phyloP scores from a whole-genome alignment of 1,140 invertebrate species.

The Papilio polyxenes region DNA sequence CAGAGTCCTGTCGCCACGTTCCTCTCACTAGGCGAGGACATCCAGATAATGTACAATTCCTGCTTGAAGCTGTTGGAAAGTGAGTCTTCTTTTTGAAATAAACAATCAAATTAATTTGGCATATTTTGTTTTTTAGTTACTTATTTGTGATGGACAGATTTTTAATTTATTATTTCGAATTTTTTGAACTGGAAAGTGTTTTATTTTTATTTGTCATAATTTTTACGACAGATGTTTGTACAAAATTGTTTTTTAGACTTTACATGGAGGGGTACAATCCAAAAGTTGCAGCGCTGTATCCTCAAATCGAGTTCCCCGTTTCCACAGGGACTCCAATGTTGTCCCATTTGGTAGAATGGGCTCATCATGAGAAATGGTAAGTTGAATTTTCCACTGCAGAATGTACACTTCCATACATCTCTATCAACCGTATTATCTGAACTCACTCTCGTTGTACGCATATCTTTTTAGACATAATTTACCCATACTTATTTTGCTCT shows the following conservation, averaged over 20 bases:
- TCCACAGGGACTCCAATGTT: constrained; percentile 87
- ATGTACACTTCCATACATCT: no score
- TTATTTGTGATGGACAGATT: no score
- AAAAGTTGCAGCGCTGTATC: constrained; percentile 83
- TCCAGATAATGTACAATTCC: constrained; percentile 84
- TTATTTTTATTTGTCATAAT: no score
- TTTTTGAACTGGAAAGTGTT: no score
- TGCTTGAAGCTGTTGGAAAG: constrained; percentile 87
- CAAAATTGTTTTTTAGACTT: constrained; percentile 75
- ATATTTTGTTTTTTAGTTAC: no score
- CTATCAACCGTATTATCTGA: no score
- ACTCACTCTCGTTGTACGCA: no score
- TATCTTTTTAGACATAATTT: no score
- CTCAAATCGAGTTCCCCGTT: constrained; percentile 85
- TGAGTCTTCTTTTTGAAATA: constrained; percentile 56
- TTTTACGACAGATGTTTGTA: background rate
- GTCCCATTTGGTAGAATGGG: constrained; percentile 86
- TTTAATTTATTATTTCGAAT: no score
- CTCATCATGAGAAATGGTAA: constrained; percentile 81
- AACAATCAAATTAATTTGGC: no score
- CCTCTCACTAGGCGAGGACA: constrained; percentile 89
- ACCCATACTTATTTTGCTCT: no score
- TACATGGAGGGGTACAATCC: constrained; percentile 85
- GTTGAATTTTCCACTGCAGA: background rate
- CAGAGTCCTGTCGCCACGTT: constrained; percentile 81